Conservation (phyloP, 2,113 vertebrate genomes). For the Dasyurus viverrinus region DNA sequence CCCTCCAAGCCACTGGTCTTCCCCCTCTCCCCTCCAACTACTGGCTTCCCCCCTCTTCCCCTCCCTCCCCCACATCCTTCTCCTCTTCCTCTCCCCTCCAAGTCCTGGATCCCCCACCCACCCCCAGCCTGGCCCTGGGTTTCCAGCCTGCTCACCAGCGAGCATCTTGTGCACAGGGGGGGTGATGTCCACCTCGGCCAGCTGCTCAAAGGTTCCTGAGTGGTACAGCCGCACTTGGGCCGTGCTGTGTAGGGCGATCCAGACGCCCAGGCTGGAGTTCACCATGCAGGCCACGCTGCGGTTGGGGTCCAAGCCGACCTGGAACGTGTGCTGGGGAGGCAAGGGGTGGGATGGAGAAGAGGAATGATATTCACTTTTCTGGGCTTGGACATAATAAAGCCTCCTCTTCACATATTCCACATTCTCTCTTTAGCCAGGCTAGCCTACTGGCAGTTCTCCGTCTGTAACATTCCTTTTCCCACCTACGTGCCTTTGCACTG, state of each 20-base stretch:
- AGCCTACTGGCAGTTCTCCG: not conserved
- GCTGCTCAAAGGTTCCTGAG: conserved; percentile 91
- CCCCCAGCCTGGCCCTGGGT: not conserved
- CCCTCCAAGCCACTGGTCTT: too few relatives aligned
- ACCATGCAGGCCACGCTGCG: conserved; percentile 97
- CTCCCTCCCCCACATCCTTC: too few relatives aligned
- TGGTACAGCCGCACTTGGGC: conserved; percentile 97
- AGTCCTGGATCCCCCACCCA: not conserved
- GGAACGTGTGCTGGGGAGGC: conserved; percentile 89
- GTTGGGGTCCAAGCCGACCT: conserved; percentile 92
- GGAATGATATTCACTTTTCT: rapidly evolving
- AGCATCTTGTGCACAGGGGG: conserved; percentile 99
- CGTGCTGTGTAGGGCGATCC: conserved; percentile 95
- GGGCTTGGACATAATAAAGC: not conserved
- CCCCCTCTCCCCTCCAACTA: too few relatives aligned
- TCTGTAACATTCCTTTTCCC: not conserved
- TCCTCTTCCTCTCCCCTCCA: too few relatives aligned
- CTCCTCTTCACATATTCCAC: not conserved
- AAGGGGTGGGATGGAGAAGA: not conserved
- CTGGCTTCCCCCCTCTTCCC: too few relatives aligned
- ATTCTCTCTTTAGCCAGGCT: not conserved
- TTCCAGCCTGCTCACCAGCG: conserved; percentile 85
- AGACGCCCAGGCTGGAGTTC: conserved; percentile 91
- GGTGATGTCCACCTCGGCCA: conserved; percentile 95
- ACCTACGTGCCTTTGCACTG: not conserved